A percentile compares a stretch with the other conserved stretches of the same genome.
phyloP scores from a whole-genome alignment of 2,113 vertebrate genomes.

The Motacilla alba region DNA sequence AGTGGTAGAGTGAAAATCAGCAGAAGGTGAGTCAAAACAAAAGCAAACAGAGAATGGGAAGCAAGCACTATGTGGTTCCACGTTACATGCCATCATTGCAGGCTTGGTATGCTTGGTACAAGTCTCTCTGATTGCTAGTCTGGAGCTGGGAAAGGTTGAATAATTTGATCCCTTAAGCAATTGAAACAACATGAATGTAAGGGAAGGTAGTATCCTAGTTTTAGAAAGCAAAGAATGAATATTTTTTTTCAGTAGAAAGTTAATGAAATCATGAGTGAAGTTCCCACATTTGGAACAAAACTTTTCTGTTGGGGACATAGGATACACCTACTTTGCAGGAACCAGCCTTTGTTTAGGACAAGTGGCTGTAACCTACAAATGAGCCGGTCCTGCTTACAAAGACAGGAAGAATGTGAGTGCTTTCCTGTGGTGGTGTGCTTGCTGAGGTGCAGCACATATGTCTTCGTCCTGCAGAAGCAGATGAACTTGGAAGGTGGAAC shows the following conservation, averaged over 20 bases:
- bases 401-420: not conserved
- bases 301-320: not conserved
- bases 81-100: not conserved
- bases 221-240: not conserved
- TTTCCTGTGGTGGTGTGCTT: not conserved
- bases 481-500: not conserved
- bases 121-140: not conserved
- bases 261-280: not conserved
- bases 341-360: not conserved
- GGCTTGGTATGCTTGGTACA: not conserved
- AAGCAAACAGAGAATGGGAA: not conserved
- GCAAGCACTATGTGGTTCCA: not conserved
- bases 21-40: not conserved
- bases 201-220: not conserved
- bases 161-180: not conserved
- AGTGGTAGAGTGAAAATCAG: not conserved
- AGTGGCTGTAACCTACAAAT: not conserved
- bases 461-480: not conserved
- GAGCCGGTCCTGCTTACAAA: not conserved
- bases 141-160: not conserved
- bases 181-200: not conserved
- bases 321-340: not conserved
- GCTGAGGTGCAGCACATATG: not conserved
- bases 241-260: not conserved
- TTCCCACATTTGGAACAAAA: not conserved